Evolutionary conservation across 1,140 invertebrate species (phyloP).

Genomic region (Drosophila varians): DNA sequence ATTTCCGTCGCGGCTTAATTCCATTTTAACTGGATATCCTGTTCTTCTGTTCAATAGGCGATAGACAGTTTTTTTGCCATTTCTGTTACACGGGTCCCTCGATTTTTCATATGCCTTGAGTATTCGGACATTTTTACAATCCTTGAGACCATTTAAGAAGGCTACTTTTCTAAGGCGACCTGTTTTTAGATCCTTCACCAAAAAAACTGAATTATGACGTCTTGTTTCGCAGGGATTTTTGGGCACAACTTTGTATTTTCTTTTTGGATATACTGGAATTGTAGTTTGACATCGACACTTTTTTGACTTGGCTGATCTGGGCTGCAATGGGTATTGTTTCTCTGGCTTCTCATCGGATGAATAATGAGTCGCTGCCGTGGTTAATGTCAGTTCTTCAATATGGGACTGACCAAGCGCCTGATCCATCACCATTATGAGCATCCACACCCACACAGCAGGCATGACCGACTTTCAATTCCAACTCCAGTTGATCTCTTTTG

Average conservation of each 20-base stretch:
- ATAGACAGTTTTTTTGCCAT: constrained; percentile 2
- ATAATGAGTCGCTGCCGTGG: background rate
- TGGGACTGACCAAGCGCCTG: constrained; percentile 3
- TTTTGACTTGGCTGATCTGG: background rate
- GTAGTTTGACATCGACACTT: background rate
- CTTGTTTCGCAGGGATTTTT: background rate
- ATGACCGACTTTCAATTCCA: constrained; percentile 39
- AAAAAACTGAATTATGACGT: constrained; percentile 2
- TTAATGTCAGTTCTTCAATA: background rate
- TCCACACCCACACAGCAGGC: constrained; percentile 44
- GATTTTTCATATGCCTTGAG: background rate
- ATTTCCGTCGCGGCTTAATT: background rate
- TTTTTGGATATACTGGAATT: background rate
- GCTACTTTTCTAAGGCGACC: constrained; percentile 12
- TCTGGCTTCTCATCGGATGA: background rate
- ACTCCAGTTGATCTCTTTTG: constrained; percentile 13
- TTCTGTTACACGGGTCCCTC: background rate
- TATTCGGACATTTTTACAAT: constrained; percentile 1
- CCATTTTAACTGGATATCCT: constrained; percentile 9
- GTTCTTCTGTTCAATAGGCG: constrained; percentile 8
- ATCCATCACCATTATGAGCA: constrained; percentile 32
- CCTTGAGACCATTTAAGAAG: constrained; percentile 14
- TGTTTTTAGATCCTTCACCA: constrained; percentile 13
- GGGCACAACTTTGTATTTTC: background rate
- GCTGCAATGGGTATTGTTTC: background rate